Conservation (phyloP, 1,140 invertebrate genomes). For the Meloidogyne floridensis region DNA sequence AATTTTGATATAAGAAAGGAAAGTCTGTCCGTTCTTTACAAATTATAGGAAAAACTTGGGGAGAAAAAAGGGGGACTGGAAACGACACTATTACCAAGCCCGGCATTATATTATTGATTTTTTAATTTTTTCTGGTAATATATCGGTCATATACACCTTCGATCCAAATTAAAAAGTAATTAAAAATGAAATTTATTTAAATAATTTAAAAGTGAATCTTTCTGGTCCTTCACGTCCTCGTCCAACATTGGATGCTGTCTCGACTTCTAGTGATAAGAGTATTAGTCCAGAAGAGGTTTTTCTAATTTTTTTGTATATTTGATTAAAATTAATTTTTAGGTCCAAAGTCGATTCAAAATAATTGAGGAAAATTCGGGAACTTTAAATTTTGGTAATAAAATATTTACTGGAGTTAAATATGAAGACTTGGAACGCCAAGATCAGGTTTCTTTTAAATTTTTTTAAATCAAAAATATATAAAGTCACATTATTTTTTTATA, state of each 20-base stretch:
- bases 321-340: constrained; percentile 7
- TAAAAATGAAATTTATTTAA: neutral
- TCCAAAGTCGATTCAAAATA: constrained; percentile 34
- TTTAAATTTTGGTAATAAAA: constrained; percentile 33
- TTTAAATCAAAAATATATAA: neutral
- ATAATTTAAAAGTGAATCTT: constrained; percentile 18
- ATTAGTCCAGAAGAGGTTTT: constrained; percentile 34
- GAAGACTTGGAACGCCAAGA: constrained; percentile 30
- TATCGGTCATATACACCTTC: too few relatives aligned
- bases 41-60: too few relatives aligned
- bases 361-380: constrained; percentile 45
- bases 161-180: neutral
- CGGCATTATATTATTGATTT: too few relatives aligned
- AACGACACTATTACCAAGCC: too few relatives aligned
- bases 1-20: too few relatives aligned
- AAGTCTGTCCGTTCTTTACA: too few relatives aligned
- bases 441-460: neutral
- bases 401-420: constrained; percentile 36
- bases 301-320: neutral
- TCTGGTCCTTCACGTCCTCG: constrained; percentile 29
- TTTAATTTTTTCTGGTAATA: too few relatives aligned
- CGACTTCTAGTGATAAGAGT: constrained; percentile 21
- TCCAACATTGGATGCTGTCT: constrained; percentile 38
- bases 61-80: too few relatives aligned
- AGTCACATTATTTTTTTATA: neutral